Evolutionary conservation across 2,888 invertebrate species (phyloP).

Genomic region (Xylophagus ater): DNA sequence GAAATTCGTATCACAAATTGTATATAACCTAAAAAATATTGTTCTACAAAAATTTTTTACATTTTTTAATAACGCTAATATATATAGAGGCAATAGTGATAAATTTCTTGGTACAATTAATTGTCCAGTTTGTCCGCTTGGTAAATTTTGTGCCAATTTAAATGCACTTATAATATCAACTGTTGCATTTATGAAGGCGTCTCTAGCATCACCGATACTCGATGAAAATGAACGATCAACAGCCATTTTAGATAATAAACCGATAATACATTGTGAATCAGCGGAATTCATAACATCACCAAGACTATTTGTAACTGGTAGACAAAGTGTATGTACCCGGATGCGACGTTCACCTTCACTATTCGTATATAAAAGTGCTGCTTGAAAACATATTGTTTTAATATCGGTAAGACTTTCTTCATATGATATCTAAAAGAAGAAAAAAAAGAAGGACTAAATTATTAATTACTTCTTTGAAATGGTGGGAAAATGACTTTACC

Average conservation of each 20-base stretch:
- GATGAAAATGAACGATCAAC: conserved; percentile 82
- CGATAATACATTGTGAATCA: conserved; percentile 88
- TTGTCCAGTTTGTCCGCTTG: conserved; percentile 45
- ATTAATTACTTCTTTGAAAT: too few species aligned
- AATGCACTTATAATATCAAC: conserved; percentile 77
- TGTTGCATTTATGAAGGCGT: conserved; percentile 91
- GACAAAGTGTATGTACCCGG: conserved; percentile 91
- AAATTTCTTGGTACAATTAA: conserved; percentile 68
- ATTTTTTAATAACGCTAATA: conserved; percentile 80
- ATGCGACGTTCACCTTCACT: conserved; percentile 93
- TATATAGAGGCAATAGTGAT: conserved; percentile 75
- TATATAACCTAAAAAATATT: too few species aligned
- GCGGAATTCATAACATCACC: conserved; percentile 80
- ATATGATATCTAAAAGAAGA: conserved; percentile 51
- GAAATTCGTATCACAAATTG: not conserved
- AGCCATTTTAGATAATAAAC: conserved; percentile 93
- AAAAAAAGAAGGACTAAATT: too few species aligned
- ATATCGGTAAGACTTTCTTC: conserved; percentile 82
- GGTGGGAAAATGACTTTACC: conserved; percentile 39
- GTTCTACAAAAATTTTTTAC: conserved; percentile 41
- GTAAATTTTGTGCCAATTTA: conserved; percentile 53
- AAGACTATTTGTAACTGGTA: conserved; percentile 78
- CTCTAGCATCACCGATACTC: conserved; percentile 84
- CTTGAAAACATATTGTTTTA: conserved; percentile 91
- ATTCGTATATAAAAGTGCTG: conserved; percentile 92